Percentiles rank a stretch among this genome's conserved stretches.
These are phyloP conservation scores for Cantharis flavilabris DNA, from an alignment of 2,888 invertebrate species.

Conservation along the genomic window DNA sequence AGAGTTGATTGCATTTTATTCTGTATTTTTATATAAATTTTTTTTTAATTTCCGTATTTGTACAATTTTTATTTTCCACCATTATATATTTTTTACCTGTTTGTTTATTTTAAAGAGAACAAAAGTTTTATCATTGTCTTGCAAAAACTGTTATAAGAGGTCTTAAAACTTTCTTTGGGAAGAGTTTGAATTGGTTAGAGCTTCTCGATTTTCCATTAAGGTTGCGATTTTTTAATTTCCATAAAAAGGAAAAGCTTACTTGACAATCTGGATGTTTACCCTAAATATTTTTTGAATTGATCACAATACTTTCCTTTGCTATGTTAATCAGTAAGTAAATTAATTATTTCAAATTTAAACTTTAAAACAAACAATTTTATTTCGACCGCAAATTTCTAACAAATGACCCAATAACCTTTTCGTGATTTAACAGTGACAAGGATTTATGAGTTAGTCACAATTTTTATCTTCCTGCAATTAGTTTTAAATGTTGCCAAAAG, in stretches of 20 bases:
- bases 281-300: no score
- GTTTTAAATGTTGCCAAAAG: neutral
- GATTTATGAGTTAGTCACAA: neutral
- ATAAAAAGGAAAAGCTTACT: no score
- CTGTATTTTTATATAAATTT: neutral
- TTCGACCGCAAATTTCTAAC: neutral
- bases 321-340: neutral
- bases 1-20: neutral
- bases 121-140: neutral
- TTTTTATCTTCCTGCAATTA: neutral
- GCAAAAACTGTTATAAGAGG: neutral
- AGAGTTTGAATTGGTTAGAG: neutral
- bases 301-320: no score
- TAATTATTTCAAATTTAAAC: neutral
- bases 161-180: neutral
- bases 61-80: neutral
- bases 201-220: no score
- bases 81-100: no score
- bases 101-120: no score
- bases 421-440: neutral
- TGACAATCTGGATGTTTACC: no score
- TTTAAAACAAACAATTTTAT: neutral
- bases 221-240: no score
- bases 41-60: neutral
- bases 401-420: neutral